Base-by-base conservation (phyloP, 1,140 invertebrate genomes). In the Apis cerana region DNA sequence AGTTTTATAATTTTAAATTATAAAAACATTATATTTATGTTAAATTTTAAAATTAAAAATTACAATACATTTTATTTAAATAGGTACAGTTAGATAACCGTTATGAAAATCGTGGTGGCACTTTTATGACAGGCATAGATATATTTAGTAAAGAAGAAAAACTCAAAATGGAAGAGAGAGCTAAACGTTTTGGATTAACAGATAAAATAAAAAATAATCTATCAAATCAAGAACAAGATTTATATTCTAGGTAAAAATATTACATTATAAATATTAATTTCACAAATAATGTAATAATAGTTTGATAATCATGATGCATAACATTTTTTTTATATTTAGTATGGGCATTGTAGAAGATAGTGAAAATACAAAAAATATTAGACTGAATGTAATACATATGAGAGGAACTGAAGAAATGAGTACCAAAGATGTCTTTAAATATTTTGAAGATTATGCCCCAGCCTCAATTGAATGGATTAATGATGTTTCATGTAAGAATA, bases 391-490 rank as follows among this genome's bases (percentile, higher is more conserved):
- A 27, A 92, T 98, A 64, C 97, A 97, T 91, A 95, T 98, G 87
- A 93, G 95, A 91, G 97, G 97, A 52, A 96, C 96, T 2, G 94
- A 97, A 88, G 95, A 97, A 21, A 96, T 98, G 94, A 96, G 94
- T 84, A 97, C 96, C 52, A 95, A 96, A 92, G 97, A 98, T 93
- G 95, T 98, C 50, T 96, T 98, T 90, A 95, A 95, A 85, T 98
- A 97, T 92, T 97, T 98, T 89, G 94, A 95, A 91, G 95, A 96
- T 84, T 97, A 96, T 94, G 95, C 95, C 76, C 97, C 97, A 59
- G 93, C 95, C 10, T 95, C 95, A 3, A 95, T 98, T 62, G 97
- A 98, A 93, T 97, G 97, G 97, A 96, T 98, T 77, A 96, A 97
- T 95, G 96, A 97, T 91, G 93, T 95, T 75, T 96, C 96, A 80